Percentiles rank a stretch among this genome's conserved stretches.
phyloP scores from a whole-genome alignment of 2,888 invertebrate genomes.

The Drosophila histrio region DNA sequence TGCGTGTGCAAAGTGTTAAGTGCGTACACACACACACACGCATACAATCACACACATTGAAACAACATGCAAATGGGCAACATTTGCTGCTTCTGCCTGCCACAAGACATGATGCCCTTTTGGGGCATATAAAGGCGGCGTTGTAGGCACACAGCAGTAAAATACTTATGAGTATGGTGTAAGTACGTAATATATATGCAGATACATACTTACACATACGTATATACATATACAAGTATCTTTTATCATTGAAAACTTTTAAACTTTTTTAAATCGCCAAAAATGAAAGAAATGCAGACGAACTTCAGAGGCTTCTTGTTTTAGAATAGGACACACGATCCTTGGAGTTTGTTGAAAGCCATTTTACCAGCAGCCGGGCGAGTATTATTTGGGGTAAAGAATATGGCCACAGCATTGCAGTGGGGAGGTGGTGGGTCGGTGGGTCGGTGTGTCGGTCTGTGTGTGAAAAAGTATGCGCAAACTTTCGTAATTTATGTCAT shows the following conservation, averaged over 20 bases:
- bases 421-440: background rate
- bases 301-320: conserved; percentile 62
- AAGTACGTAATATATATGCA: conserved; percentile 53
- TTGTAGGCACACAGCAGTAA: conserved; percentile 66
- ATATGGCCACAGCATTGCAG: conserved; percentile 69
- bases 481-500: conserved; percentile 82
- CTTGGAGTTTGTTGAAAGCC: conserved; percentile 63
- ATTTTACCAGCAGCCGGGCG: conserved; percentile 60
- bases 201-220: conserved; percentile 21
- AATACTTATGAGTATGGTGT: conserved; percentile 57
- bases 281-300: conserved; percentile 76
- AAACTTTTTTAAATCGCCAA: conserved; percentile 72
- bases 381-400: conserved; percentile 65
- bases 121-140: conserved; percentile 47
- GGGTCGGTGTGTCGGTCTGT: conserved; percentile 34
- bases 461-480: conserved; percentile 79
- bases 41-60: conserved; percentile 5
- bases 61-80: conserved; percentile 54
- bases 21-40: conserved; percentile 46
- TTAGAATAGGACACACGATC: conserved; percentile 18
- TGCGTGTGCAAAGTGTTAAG: conserved; percentile 74
- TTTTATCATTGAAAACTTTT: conserved; percentile 78
- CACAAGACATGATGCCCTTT: conserved; percentile 24
- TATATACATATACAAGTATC: conserved; percentile 45
- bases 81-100: conserved; percentile 51